A percentile compares a stretch with the other conserved stretches of the same genome.
Evolutionary conservation across 2,888 invertebrate genomes (phyloP).

Genomic region (Drosophila melanosoma): DNA sequence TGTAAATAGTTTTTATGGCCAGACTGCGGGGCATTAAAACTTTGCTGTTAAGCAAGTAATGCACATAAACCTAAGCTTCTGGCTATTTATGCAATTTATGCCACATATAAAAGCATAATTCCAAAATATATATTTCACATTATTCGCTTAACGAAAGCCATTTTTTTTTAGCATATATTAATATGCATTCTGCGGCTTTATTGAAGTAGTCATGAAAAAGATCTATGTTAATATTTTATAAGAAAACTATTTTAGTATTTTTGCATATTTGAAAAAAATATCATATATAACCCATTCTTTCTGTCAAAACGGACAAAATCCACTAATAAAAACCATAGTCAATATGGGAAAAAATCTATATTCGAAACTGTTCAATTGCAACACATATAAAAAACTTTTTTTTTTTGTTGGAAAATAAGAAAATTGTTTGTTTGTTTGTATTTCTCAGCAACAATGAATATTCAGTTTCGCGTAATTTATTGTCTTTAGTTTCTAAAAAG

Average conservation of each 20-base stretch:
- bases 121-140: background rate
- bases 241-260: background rate
- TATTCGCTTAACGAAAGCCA: background rate
- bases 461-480: constrained; percentile 4
- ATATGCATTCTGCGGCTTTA: background rate
- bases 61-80: constrained; percentile 29
- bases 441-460: background rate
- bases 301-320: background rate
- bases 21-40: constrained; percentile 40
- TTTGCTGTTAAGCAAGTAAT: constrained; percentile 45
- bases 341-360: background rate
- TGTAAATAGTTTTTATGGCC: constrained; percentile 38
- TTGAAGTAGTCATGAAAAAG: background rate
- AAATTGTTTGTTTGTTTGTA: background rate
- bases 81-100: constrained; percentile 27
- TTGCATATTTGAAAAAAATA: background rate
- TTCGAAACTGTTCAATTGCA: background rate
- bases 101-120: constrained; percentile 2
- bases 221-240: background rate
- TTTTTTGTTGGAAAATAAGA: background rate
- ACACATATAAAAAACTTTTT: background rate
- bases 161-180: background rate
- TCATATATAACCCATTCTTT: background rate
- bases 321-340: background rate
- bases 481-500: constrained; percentile 1